A percentile compares a stretch with the other conserved stretches of the same genome.
Evolutionary conservation across 1,140 invertebrate genomes (phyloP).

Genomic region (Anastrepha obliqua): DNA sequence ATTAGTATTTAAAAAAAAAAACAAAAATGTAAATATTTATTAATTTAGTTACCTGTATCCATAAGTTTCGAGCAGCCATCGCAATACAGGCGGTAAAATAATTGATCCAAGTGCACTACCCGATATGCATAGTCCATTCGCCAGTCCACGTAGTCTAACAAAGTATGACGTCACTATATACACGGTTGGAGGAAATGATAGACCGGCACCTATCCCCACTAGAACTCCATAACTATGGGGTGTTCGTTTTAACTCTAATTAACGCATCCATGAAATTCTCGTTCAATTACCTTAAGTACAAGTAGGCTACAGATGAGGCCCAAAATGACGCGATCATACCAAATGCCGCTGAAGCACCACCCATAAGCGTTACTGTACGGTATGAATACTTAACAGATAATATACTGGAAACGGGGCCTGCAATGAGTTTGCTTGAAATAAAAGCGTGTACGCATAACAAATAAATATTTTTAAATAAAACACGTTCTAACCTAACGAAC

Average conservation of each 20-base stretch:
- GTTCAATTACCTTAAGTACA: constrained; percentile 82
- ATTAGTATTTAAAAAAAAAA: not conserved
- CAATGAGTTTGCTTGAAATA: constrained; percentile 20
- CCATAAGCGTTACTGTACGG: constrained; percentile 90
- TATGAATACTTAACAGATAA: constrained; percentile 94
- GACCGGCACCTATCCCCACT: constrained; percentile 86
- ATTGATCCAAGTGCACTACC: constrained; percentile 89
- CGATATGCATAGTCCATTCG: constrained; percentile 92
- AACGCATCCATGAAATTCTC: constrained; percentile 52
- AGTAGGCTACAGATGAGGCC: constrained; percentile 83
- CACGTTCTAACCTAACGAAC: constrained; percentile 82
- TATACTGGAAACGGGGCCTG: constrained; percentile 92
- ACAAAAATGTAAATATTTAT: not conserved
- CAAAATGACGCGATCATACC: constrained; percentile 92
- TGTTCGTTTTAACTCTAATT: constrained; percentile 52
- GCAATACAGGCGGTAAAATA: constrained; percentile 85
- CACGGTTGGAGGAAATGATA: constrained; percentile 91
- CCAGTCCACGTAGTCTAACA: constrained; percentile 85
- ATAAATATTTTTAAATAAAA: not conserved
- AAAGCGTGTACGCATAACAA: not conserved
- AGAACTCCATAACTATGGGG: constrained; percentile 83
- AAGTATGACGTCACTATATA: constrained; percentile 94
- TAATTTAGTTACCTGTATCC: constrained; percentile 80
- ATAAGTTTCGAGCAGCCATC: constrained; percentile 82
- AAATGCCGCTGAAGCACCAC: constrained; percentile 86